These are phyloP conservation scores for Sceloporus tristichus DNA, from an alignment of 2,113 vertebrate genomes.

Conservation along the genomic window DNA sequence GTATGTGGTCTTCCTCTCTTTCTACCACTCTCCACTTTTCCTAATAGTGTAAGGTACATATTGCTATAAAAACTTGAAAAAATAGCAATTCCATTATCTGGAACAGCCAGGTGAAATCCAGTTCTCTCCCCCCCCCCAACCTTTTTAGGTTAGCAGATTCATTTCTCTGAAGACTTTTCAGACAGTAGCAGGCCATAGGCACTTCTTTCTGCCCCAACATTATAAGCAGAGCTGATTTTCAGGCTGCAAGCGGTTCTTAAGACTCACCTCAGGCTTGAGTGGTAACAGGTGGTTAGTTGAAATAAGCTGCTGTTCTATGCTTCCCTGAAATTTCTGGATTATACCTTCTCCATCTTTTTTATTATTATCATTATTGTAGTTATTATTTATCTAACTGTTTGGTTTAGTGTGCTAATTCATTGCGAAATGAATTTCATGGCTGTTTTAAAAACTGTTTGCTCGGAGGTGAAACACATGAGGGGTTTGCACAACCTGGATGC, in stretches of 20 bases:
- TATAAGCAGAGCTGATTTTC: background rate
- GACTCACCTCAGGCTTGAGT: conserved; percentile 63
- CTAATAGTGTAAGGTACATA: too few relatives aligned
- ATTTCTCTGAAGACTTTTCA: conserved; percentile 43
- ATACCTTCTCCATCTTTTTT: conserved; percentile 37
- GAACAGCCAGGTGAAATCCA: conserved; percentile 11
- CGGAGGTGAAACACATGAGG: background rate
- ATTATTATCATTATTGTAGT: background rate
- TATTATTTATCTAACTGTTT: conserved; percentile 8
- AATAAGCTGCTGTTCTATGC: conserved; percentile 50
- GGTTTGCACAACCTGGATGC: too few relatives aligned
- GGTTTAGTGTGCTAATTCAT: background rate
- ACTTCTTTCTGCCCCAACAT: conserved; percentile 10
- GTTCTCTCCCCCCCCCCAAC: background rate
- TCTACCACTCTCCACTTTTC: too few relatives aligned
- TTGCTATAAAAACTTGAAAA: background rate
- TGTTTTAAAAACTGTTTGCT: background rate
- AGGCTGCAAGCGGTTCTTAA: conserved; percentile 42
- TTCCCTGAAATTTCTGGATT: conserved; percentile 52
- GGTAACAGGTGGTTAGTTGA: conserved; percentile 64
- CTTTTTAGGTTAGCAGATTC: conserved; percentile 28
- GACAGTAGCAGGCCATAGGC: conserved; percentile 31
- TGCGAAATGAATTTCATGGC: background rate
- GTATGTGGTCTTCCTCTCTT: too few relatives aligned
- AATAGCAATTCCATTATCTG: conserved; percentile 56